Percentiles rank a stretch among this genome's conserved stretches.
Evolutionary conservation across 2,888 invertebrate genomes (phyloP).

Genomic region (Geophilus truncorum): DNA sequence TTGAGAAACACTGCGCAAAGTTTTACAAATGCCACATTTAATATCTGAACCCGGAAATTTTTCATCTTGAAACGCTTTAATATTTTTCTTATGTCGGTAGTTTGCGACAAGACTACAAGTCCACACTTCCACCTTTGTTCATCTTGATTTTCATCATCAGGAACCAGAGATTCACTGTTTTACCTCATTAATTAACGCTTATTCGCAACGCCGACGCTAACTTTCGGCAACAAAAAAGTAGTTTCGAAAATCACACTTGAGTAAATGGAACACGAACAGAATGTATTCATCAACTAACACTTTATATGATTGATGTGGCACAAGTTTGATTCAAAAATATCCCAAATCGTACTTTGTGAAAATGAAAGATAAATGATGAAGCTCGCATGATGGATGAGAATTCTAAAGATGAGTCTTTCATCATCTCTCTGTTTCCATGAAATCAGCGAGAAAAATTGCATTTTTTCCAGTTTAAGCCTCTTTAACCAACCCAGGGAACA

Average conservation of each 20-base stretch:
- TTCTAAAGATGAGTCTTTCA: background rate
- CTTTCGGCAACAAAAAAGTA: no score
- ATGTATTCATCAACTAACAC: background rate
- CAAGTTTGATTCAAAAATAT: background rate
- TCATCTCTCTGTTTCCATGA: background rate
- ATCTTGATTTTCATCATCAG: no score
- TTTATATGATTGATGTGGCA: background rate
- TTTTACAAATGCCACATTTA: no score
- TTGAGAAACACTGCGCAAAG: no score
- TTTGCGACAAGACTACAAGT: no score
- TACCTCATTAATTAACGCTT: no score
- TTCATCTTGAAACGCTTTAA: no score
- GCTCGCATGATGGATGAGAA: conserved; percentile 1
- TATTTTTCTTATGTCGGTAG: no score
- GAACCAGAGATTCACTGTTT: no score
- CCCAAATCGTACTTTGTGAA: background rate
- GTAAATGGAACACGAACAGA: background rate
- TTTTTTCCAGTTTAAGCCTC: background rate
- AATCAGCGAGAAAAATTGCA: background rate
- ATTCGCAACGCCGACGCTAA: no score
- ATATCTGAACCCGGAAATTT: no score
- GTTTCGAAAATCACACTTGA: background rate
- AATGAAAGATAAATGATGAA: conserved; percentile 10
- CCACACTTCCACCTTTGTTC: no score
- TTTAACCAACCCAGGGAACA: background rate